Base-by-base conservation (phyloP, 2,797 vertebrate species). In the Bradypodion pumilum region DNA sequence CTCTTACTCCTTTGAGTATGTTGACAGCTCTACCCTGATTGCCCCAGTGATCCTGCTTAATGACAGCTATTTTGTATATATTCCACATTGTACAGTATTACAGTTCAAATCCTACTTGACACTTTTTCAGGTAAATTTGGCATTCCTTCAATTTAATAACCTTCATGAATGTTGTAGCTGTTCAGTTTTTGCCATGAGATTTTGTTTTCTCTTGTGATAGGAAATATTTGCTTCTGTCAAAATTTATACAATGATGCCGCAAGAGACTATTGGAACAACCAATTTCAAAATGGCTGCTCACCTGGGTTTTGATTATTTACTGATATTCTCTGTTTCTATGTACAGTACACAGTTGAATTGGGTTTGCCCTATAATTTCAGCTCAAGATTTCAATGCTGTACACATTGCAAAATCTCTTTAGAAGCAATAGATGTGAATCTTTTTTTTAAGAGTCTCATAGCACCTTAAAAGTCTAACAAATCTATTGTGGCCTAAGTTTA, bases 201-300 rank as follows among this genome's bases (percentile, higher is more conserved):
- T 56, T 66, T 68, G 44, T 35, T 63, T 81, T 74, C 8, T 65
- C 42, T 83, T 76, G 3, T 44, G 63, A 69, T 37, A 25, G 44
- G 7, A 62, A 82, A 65, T 37, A 68, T 68, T 52, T 76, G 21
- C 63, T 68, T 21, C 27, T 44, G 9, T 52, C 63, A 68, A 59
- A 52, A n/a, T 29, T 15, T 25, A 29, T 40, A 42, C 16, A 73
- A 68, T 59, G 19, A 42, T 83, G 35, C 27, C 12, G 37, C 27
- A 83, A 52, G 46, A 42, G 37, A 75, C 4, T 77, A 19, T 69
- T 69, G n/a, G 74, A 82, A 83, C 52, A 46, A 42, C 40, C 68
- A 21, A n/a, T 77, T 76, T 77, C 10, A 62, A 69, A 69, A 60
- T 70, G 56, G 16, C 23, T n/a, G 4, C 7, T 59, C 16, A 59